These are phyloP conservation scores for Oophaga sylvatica DNA, from an alignment of 2,797 vertebrate species.

Conservation along the genomic window DNA sequence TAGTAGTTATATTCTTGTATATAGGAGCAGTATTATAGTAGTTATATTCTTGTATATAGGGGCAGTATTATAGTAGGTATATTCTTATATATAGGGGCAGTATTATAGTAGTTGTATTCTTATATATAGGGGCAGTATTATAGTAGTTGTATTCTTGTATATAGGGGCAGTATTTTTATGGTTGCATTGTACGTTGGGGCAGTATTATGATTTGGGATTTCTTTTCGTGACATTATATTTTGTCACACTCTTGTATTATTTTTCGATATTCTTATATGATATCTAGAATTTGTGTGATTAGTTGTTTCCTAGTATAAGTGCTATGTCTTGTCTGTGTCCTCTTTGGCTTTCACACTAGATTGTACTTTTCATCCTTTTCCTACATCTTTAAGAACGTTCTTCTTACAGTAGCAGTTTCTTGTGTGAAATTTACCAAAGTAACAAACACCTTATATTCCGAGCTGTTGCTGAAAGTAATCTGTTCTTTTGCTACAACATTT, in stretches of 20 bases:
- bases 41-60: no score
- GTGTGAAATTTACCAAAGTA: slow-evolving; percentile 15
- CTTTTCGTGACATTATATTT: no score
- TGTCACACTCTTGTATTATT: neutral
- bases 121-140: neutral
- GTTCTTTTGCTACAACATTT: slow-evolving; percentile 25
- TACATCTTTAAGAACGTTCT: neutral
- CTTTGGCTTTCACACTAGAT: neutral
- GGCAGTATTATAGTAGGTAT: slow-evolving; percentile 7
- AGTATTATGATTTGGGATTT: neutral
- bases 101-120: neutral
- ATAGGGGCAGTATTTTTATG: neutral
- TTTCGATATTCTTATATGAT: neutral
- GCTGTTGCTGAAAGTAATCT: slow-evolving; percentile 6
- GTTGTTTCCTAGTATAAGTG: neutral
- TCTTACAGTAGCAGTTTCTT: slow-evolving; percentile 11
- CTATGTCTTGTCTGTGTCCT: neutral
- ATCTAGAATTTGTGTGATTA: neutral
- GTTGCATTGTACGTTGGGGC: neutral
- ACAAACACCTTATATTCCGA: slow-evolving; percentile 2
- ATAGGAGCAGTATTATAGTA: neutral
- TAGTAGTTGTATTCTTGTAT: slow-evolving; percentile 9
- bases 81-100: neutral
- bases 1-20: neutral
- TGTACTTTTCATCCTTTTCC: neutral